Conservation (phyloP, 2,888 invertebrate genomes). For the Nomada ruficornis region DNA sequence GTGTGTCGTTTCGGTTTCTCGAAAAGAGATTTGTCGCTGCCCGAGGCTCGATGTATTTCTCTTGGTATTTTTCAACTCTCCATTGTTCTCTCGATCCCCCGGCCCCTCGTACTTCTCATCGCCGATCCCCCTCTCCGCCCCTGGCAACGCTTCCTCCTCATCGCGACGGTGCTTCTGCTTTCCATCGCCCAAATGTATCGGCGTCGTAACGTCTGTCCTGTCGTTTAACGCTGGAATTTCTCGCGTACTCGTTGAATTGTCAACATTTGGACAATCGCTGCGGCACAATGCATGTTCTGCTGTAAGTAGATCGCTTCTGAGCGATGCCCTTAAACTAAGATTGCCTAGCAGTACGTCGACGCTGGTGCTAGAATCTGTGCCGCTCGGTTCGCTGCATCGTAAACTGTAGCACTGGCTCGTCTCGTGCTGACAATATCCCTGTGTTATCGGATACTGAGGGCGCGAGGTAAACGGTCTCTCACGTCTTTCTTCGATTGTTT, state of each 20-base stretch:
- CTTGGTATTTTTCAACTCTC: neutral
- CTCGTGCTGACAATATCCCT: slow-evolving; percentile 67
- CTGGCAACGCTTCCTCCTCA: neutral
- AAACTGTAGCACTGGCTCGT: slow-evolving; percentile 64
- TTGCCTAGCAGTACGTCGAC: slow-evolving; percentile 80
- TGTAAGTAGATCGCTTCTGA: slow-evolving; percentile 76
- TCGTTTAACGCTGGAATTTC: neutral
- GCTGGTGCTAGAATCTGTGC: slow-evolving; percentile 79
- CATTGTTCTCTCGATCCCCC: neutral
- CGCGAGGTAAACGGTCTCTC: slow-evolving; percentile 73
- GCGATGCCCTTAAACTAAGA: slow-evolving; percentile 78
- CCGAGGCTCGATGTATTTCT: neutral
- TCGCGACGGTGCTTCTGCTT: neutral
- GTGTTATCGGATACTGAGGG: slow-evolving; percentile 70
- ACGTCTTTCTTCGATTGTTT: slow-evolving; percentile 71
- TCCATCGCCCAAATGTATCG: neutral
- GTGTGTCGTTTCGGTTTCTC: neutral
- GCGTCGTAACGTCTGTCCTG: neutral
- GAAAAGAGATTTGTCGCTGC: slow-evolving; percentile 42
- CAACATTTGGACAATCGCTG: slow-evolving; percentile 70
- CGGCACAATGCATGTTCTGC: slow-evolving; percentile 73
- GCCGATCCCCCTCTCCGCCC: neutral
- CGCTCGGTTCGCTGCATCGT: slow-evolving; percentile 75
- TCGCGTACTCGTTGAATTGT: neutral
- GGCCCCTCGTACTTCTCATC: neutral